Base-by-base conservation (phyloP, 2,888 invertebrate genomes). In the Drosophila monieri region DNA sequence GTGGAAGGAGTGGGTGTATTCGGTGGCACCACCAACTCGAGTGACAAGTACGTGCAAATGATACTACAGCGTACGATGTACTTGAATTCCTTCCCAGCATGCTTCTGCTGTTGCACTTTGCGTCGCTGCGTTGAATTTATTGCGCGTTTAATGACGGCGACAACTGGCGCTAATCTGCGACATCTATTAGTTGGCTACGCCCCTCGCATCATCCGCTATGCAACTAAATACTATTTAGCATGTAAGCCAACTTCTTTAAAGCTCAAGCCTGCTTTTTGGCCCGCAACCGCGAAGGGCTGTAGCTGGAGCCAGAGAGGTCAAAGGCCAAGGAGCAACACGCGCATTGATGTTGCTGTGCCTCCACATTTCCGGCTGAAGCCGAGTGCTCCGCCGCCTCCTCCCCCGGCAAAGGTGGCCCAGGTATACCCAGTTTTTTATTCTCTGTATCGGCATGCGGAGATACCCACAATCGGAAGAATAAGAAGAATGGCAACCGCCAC, bases 21-120 rank as follows among this genome's bases (percentile, higher is more conserved):
- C 12, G 44, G 64, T 9, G 21, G 56, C 14, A n/a, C 9, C 30
- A 12, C 25, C 64, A 66, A 76, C 66, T 75, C 70, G 78, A 71
- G 81, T 76, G 78, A 81, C 86, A 80, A 86, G 88, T 84, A 85
- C 86, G 81, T 88, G 89, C 88, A 89, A 89, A 88, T 88, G 87
- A 89, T 89, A 89, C 87, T 88, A 76, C 55, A 89, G 76, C 76
- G 81, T 74, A 80, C 84, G 77, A 75, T 77, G 84, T 84, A 77
- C 85, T 87, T 77, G 74, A 87, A 66, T 56, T 74, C 74, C 49
- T 64, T 43, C 51, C 52, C 39, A 39, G 39, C 39, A 18, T 56
- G 60, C 46, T 53, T 55, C 30, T 44, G 65, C 73, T 44, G 49
- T 18, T 58, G 73, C 37, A 35, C 57, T 65, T 47, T 60, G 70